phyloP scores from a whole-genome alignment of 2,797 vertebrate species.

The Gymnoscopelus microlampas region DNA sequence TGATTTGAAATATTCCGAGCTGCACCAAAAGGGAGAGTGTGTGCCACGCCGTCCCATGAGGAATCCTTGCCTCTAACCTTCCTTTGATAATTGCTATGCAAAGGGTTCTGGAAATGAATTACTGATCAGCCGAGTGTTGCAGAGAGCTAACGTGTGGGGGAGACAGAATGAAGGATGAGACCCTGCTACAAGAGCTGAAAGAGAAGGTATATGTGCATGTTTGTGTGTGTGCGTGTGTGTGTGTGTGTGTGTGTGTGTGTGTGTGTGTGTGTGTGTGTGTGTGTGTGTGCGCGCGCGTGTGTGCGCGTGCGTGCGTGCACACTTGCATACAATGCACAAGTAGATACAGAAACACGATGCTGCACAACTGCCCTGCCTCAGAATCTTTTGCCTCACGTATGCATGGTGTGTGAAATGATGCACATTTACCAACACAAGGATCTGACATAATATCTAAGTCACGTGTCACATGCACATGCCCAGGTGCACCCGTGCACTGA shows the following conservation, averaged over 20 bases:
- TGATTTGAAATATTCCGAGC: slow-evolving; percentile 75
- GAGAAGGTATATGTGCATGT: slow-evolving; percentile 10
- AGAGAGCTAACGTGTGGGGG: slow-evolving; percentile 80
- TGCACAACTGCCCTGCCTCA: slow-evolving; percentile 5
- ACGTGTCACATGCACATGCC: background rate
- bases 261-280: slow-evolving; percentile 26
- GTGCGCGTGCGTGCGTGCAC: background rate
- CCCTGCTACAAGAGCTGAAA: slow-evolving; percentile 46
- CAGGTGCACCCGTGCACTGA: background rate
- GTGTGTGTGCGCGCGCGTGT: slow-evolving; percentile 20
- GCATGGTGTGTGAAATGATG: no score
- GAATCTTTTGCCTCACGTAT: no score
- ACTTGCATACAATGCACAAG: slow-evolving; percentile 18
- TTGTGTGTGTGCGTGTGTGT: slow-evolving; percentile 9
- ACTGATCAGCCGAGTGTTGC: slow-evolving; percentile 89
- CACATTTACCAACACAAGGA: no score
- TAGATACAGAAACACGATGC: slow-evolving; percentile 18
- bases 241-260: slow-evolving; percentile 13
- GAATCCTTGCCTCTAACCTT: slow-evolving; percentile 83
- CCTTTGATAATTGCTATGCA: slow-evolving; percentile 88
- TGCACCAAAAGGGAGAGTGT: slow-evolving; percentile 57
- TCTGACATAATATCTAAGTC: no score
- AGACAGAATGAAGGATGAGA: slow-evolving; percentile 84
- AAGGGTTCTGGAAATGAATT: slow-evolving; percentile 86
- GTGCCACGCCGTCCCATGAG: slow-evolving; percentile 57